Evolutionary conservation across 2,113 vertebrate genomes (phyloP), one percentile per base, ranked within the genome.

Genomic region (Anhinga rufa): DNA sequence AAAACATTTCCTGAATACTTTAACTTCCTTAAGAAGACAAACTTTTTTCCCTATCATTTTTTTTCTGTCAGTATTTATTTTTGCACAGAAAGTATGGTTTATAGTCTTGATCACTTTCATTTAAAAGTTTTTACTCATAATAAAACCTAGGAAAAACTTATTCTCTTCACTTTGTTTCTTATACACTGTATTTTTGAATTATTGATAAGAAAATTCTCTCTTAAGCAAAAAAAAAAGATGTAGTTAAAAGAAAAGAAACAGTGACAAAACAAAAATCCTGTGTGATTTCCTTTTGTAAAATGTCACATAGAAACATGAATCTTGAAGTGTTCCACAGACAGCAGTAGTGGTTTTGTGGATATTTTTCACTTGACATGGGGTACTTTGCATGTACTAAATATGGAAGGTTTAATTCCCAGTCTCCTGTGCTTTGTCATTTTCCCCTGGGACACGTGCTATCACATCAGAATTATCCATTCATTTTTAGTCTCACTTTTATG

Each of bases 1-100:
- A 97, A 98, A 98, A 98, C 88, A 96, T 98, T 98, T 98, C 98
- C 98, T 98, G 98, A 97, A 96, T 94, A 97, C 89, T 96, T 96
- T 95, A 97, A 98, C 97, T 98, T 97, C 98, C 97, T 96, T 97
- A 90, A 85, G 88, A 95, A 97, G 76, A 48, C 76, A 97, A 97
- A 55, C 28, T 55, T 97, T 95, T 95, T 95, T 94, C 8, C 75
- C n/a, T 86, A 81, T 87, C 77, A n/a, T 92, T 88, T 96, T 95
- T 95, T 92, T 66, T 42, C 87, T 97, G 90, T 92, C 77, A 97
- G 80, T 70, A 72, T 92, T 96, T 51, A 91, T 95, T 97, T 82
- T 92, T 66, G 82, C 46, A 75, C 49, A 91, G 86, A 97, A 96
- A 87, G 55, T 12, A 78, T 34, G 82, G 61, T 93, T 97, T 96